Percentiles rank a stretch among this genome's conserved stretches.
These are phyloP conservation scores for Ispidina lecontei DNA, from an alignment of 2,797 vertebrate species.

Conservation along the genomic window DNA sequence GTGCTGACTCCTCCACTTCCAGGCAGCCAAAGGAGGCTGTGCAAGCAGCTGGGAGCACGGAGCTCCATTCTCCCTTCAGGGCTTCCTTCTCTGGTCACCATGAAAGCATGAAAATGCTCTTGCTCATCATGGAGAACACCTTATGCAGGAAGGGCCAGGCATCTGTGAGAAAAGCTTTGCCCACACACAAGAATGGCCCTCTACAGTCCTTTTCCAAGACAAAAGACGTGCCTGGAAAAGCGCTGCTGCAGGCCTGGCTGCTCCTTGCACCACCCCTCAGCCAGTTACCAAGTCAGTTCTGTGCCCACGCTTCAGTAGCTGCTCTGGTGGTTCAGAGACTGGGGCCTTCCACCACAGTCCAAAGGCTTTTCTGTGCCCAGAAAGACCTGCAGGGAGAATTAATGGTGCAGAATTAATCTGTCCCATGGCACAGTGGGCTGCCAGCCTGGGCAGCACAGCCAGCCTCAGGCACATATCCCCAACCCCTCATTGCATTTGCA, in stretches of 20 bases:
- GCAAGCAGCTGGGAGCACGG: fast-evolving
- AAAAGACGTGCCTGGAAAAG: not conserved
- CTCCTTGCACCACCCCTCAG: not conserved
- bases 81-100: not conserved
- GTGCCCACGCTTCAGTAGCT: not conserved
- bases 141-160: not conserved
- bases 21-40: not conserved
- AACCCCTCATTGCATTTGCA: not conserved
- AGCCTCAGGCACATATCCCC: fast-evolving
- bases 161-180: not conserved
- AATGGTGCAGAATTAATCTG: not conserved
- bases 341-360: not conserved
- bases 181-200: not conserved
- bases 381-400: not conserved
- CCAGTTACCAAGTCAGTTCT: not conserved
- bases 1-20: not conserved
- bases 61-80: not conserved
- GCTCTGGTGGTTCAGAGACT: not conserved
- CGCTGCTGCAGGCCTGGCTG: not conserved
- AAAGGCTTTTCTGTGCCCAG: not conserved
- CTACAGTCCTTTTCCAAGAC: not conserved
- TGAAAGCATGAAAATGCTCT: not conserved
- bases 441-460: not conserved
- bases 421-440: not conserved
- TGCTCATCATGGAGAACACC: not conserved